These are phyloP conservation scores for Rhinolophus sinicus DNA, from an alignment of 2,113 vertebrate genomes.

Conservation along the genomic window DNA sequence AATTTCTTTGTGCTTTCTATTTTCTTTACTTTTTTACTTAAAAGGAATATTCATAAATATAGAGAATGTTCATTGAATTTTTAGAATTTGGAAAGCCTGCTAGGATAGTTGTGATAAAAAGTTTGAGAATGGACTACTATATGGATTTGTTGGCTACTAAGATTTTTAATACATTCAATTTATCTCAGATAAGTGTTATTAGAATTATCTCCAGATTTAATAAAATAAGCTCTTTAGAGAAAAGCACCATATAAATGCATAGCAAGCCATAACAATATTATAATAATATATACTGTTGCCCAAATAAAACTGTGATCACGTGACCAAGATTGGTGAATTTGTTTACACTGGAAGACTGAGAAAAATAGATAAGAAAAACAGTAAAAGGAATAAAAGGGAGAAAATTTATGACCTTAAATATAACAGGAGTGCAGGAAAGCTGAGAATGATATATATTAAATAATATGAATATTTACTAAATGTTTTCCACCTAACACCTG, in stretches of 20 bases:
- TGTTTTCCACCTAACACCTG: background rate
- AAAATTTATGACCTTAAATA: background rate
- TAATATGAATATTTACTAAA: conserved; percentile 19
- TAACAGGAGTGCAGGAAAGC: background rate
- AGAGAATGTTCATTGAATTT: background rate
- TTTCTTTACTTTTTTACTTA: background rate
- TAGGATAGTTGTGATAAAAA: background rate
- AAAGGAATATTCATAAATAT: background rate
- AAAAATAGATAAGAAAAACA: background rate
- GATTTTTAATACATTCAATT: background rate
- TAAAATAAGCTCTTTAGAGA: background rate
- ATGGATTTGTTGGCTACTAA: background rate
- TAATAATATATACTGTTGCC: background rate
- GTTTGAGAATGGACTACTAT: background rate
- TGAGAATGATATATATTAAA: background rate
- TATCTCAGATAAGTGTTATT: background rate
- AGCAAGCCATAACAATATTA: background rate
- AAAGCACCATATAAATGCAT: background rate
- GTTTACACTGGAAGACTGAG: background rate
- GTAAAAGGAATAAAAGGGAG: background rate
- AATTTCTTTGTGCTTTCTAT: background rate
- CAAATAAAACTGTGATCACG: background rate
- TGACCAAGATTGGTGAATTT: background rate
- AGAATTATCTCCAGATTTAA: background rate
- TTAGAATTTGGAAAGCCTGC: background rate